Percentiles rank a stretch among this genome's conserved stretches.
Conservation (phyloP, 2,888 invertebrate species). For the Drosophila pseudotalamancana region DNA sequence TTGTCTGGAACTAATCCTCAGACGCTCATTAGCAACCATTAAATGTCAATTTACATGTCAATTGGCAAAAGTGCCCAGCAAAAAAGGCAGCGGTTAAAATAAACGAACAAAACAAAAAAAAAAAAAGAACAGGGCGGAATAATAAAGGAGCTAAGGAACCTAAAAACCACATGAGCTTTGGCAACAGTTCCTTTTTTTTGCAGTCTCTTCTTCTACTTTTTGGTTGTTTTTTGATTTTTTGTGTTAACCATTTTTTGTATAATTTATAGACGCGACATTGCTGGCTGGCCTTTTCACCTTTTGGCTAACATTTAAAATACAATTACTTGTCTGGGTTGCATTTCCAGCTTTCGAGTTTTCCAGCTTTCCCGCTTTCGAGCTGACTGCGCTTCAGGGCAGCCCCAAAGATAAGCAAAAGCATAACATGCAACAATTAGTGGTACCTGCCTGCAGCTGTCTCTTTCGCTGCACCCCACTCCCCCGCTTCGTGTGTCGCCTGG, state of each 20-base stretch:
- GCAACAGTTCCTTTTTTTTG: constrained; percentile 17
- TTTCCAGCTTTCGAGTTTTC: too few species aligned
- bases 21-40: constrained; percentile 80
- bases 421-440: constrained; percentile 79
- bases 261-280: constrained; percentile 73
- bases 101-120: constrained; percentile 14
- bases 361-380: too few species aligned
- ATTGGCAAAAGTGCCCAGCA: constrained; percentile 59
- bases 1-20: constrained; percentile 63
- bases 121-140: constrained; percentile 7
- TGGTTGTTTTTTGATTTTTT: constrained; percentile 1
- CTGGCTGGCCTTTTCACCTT: constrained; percentile 54
- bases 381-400: constrained; percentile 44
- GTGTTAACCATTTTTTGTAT: constrained; percentile 63
- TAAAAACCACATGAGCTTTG: constrained; percentile 62
- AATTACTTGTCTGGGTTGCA: constrained; percentile 74
- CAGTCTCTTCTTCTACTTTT: background rate
- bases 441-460: constrained; percentile 26
- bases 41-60: constrained; percentile 84
- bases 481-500: constrained; percentile 28
- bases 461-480: background rate
- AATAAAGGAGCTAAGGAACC: constrained; percentile 20
- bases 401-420: constrained; percentile 73
- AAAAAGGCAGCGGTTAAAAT: constrained; percentile 50
- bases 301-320: constrained; percentile 79